Conservation (phyloP, 2,888 invertebrate species). For the Coelinius sp. region DNA sequence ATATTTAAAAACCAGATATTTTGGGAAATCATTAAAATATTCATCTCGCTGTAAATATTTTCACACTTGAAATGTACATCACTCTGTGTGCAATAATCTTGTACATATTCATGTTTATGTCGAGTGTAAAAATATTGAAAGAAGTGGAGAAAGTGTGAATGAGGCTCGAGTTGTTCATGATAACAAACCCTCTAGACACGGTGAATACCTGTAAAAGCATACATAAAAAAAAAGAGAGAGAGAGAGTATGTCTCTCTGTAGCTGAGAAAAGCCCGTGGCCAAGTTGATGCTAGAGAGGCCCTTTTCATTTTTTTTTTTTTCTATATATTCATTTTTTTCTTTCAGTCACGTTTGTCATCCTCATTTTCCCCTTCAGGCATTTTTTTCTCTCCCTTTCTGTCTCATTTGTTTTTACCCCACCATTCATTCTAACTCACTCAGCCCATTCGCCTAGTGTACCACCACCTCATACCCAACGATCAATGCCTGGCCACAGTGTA, state of each 20-base stretch:
- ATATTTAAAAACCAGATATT: too few relatives aligned
- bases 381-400: conserved; percentile 30
- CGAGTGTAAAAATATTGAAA: too few relatives aligned
- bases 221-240: not conserved
- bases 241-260: not conserved
- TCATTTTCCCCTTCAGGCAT: conserved; percentile 27
- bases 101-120: too few relatives aligned
- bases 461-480: conserved; percentile 62
- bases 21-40: too few relatives aligned
- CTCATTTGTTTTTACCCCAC: conserved; percentile 46
- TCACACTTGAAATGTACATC: too few relatives aligned
- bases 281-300: not conserved
- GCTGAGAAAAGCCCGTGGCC: not conserved
- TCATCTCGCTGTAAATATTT: too few relatives aligned
- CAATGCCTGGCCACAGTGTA: conserved; percentile 66
- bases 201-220: not conserved
- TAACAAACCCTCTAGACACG: too few relatives aligned
- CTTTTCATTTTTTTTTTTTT: conserved; percentile 30
- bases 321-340: too few relatives aligned
- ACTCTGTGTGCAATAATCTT: too few relatives aligned
- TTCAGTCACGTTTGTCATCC: conserved; percentile 44
- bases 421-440: conserved; percentile 45
- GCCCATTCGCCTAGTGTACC: conserved; percentile 44
- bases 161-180: too few relatives aligned
- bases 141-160: too few relatives aligned